Conservation (phyloP, 2,888 invertebrate species). For the Acrobeloides nanus region DNA sequence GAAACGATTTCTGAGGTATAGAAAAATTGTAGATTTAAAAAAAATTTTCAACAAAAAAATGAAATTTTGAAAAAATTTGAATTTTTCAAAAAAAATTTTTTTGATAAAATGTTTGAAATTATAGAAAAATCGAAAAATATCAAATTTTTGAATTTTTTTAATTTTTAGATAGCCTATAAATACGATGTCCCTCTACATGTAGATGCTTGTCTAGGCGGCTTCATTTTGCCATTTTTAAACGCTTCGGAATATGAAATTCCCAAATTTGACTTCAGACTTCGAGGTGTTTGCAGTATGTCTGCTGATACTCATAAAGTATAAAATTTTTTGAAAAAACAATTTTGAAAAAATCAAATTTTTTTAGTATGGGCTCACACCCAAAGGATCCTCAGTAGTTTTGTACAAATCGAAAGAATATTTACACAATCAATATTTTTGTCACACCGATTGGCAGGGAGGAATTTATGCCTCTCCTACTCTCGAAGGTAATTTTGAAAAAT, state of each 20-base stretch:
- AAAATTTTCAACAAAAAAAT: no score
- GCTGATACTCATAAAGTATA: constrained; percentile 98
- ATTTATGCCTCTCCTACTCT: constrained; percentile 92
- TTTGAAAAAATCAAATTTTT: no score
- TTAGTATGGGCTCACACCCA: constrained; percentile 94
- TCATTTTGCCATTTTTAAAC: constrained; percentile 81
- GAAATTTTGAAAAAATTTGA: no score
- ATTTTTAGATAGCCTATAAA: constrained; percentile 60
- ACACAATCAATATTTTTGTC: constrained; percentile 81
- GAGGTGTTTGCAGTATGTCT: constrained; percentile 89
- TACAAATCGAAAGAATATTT: constrained; percentile 72
- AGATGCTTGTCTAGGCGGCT: constrained; percentile 93
- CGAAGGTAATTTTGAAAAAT: no score
- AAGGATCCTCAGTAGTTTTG: constrained; percentile 84
- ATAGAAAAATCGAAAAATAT: no score
- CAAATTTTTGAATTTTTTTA: no score
- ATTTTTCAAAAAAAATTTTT: no score
- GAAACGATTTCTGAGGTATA: no score
- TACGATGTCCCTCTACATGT: constrained; percentile 89
- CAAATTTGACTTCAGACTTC: constrained; percentile 73
- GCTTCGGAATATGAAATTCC: constrained; percentile 72
- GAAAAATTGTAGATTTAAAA: no score
- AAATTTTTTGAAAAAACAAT: no score
- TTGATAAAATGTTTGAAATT: no score
- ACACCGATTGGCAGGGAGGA: constrained; percentile 95